Evolutionary conservation across 1,140 invertebrate genomes (phyloP), one percentile per base, ranked within the genome.

Genomic region (Procambarus virginalis): DNA sequence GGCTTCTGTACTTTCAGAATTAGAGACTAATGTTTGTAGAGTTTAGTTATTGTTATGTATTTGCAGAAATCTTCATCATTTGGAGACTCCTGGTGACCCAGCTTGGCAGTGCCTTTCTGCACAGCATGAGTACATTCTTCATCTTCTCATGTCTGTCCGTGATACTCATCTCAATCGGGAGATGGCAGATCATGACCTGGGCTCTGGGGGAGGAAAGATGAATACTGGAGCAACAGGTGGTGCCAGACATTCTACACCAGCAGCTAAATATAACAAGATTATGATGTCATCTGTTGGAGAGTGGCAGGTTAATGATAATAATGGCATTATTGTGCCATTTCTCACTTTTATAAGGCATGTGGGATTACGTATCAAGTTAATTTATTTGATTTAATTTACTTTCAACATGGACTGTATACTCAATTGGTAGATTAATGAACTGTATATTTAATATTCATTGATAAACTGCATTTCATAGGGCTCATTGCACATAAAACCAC

Each of bases 51-150:
- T 55, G 51, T 55, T 55, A 34, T 34, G 89, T 14, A 34, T 83
- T 91, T 92, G 20, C 92, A 96, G 95, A 91, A 95, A 96, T 92
- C 93, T 96, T 79, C 94, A 95, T 4, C 95, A 95, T 92, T 92
- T 96, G 78, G 95, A 96, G 5, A 95, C 94, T 79, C 93, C 95
- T 12, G 96, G 96, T 64, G 98, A 99, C 94, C 97, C 98, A 2
- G 98, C 97, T 2, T 99, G 98, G 98, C 96, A 97, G 92, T 98
- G 97, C 34, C 97, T 99, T 90, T 91, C 92, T n/a, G 96, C 96
- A 86, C 96, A 97, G 84, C 96, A 97, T 91, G 95, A 96, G 60
- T 98, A 96, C 93, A 95, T 98, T 48, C 95, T 95, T 90, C 94
- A 94, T 70, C 95, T 96, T 34, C 95, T 97, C 91, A 95, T 95